A percentile compares a stretch with the other conserved stretches of the same genome.
Evolutionary conservation across 2,113 vertebrate genomes (phyloP).

Genomic region (Sakesphorus luctuosus): DNA sequence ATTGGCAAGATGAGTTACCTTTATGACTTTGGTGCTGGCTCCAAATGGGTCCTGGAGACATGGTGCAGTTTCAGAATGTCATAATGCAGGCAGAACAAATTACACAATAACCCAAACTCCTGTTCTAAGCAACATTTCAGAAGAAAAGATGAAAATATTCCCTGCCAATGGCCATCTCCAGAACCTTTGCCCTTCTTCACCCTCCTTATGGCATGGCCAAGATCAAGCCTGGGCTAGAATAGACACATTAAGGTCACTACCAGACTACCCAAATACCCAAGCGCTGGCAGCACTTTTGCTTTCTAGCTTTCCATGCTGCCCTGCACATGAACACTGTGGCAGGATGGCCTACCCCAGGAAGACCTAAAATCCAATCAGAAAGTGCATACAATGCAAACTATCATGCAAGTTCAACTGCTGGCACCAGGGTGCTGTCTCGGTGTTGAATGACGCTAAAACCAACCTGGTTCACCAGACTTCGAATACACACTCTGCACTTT

Average conservation of each 20-base stretch:
- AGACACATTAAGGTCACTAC: accelerated
- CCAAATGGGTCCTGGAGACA: background rate
- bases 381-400: too few relatives aligned
- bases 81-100: background rate
- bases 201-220: background rate
- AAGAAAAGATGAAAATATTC: background rate
- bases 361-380: too few relatives aligned
- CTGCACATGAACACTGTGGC: background rate
- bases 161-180: background rate
- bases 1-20: background rate
- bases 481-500: too few relatives aligned
- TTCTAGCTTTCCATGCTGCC: background rate
- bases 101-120: background rate
- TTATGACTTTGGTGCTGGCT: background rate
- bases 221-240: background rate
- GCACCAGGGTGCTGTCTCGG: too few relatives aligned
- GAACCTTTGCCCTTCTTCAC: background rate
- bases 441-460: too few relatives aligned
- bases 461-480: too few relatives aligned
- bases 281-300: background rate
- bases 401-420: too few relatives aligned
- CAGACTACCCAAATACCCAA: background rate
- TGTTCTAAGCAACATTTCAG: background rate
- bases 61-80: too few relatives aligned
- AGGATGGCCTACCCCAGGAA: too few relatives aligned